Base-by-base conservation (phyloP, 2,888 invertebrate species). In the Toxonevra muliebris region DNA sequence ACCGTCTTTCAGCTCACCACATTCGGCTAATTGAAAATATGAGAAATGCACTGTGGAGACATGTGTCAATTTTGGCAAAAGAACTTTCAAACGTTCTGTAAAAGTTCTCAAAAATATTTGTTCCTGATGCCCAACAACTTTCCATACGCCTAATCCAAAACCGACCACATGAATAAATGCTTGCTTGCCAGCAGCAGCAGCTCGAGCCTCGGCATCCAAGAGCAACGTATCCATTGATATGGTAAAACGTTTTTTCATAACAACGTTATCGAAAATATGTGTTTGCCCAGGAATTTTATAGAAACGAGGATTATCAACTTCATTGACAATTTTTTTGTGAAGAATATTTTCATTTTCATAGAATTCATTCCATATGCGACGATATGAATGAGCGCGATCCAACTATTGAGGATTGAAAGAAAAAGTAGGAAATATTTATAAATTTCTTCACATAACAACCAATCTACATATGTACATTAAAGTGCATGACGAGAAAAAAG, bases 71-170 rank as follows among this genome's bases (percentile, higher is more conserved):
- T 85, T 81, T 45, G 85, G 77, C 67, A 86, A 80, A 68, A 88
- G 77, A 48, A 86, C 87, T 8, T 86, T 85, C 50, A 90, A 81
- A 11, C 91, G 86, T 61, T 90, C 88, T 19, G 88, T 83, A 72
- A 90, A 90, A 0, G 89, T 87, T 55, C 90, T 86, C 3, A 91
- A 79, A 74, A 90, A 92, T 41, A 90, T 87, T 72, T 89, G 85
- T 8, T 87, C 86, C 76, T 92, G 92, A 69, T 90, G 89, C 0
- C 80, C 75, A 0, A 89, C 88, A 42, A 88, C 84, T 77, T 83
- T 87, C 91, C 92, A 91, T 0, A 90, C 90, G 0, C 91, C 92
- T n/a, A 90, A 80, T 60, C 90, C 90, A 50, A 89, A 87, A 9
- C 91, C 91, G 43, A 91, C 88, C 13, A 91, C 86, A 79, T 91